Evolutionary conservation across 2,113 vertebrate genomes (phyloP).

Genomic region (Neolamprologus toae): DNA sequence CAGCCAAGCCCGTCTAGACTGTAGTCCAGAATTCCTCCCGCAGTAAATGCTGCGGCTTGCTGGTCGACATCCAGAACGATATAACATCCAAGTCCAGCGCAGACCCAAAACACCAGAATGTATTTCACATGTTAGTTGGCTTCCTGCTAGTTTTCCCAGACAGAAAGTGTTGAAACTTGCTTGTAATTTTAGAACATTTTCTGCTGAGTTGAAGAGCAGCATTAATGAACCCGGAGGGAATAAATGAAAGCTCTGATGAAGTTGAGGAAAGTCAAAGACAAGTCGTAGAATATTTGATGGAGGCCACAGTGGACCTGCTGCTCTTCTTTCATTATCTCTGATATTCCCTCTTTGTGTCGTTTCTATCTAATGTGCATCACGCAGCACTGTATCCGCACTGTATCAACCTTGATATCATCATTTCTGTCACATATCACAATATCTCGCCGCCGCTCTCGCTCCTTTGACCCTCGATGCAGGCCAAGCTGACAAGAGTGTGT

Average conservation of each 20-base stretch:
- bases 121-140: constrained; percentile 13
- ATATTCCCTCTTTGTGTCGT: background rate
- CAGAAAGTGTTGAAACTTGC: background rate
- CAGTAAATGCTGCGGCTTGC: background rate
- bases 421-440: background rate
- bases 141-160: background rate
- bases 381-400: background rate
- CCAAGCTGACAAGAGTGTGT: constrained; percentile 25
- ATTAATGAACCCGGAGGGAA: constrained; percentile 2
- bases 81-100: constrained; percentile 1
- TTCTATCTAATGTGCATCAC: background rate
- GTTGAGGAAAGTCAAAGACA: background rate
- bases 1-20: constrained; percentile 25
- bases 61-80: constrained; percentile 25
- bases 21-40: background rate
- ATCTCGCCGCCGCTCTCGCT: background rate
- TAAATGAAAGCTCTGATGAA: background rate
- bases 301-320: background rate
- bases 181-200: background rate
- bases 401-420: constrained; percentile 7
- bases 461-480: background rate
- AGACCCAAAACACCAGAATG: constrained; percentile 7
- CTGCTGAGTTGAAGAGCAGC: constrained; percentile 10
- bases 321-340: background rate
- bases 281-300: background rate